Evolutionary conservation across 2,113 vertebrate species (phyloP).

Genomic region (Athene noctua): DNA sequence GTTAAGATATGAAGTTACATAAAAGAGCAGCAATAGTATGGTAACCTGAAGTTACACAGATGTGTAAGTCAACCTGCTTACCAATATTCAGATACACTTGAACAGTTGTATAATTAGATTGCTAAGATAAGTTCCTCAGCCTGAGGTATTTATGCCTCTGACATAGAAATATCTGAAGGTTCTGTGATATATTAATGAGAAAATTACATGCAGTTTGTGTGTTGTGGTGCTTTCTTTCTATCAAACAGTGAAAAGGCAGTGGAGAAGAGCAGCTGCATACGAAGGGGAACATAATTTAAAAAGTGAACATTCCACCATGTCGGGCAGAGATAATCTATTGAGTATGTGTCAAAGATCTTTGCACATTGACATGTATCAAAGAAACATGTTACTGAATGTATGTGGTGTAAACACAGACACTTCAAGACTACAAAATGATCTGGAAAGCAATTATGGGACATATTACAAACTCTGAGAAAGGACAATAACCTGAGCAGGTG

Average conservation of each 20-base stretch:
- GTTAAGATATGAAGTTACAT: neutral
- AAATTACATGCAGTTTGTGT: neutral
- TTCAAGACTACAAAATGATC: neutral
- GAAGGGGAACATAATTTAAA: neutral
- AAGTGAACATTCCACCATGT: neutral
- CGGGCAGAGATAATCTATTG: neutral
- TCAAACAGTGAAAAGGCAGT: neutral
- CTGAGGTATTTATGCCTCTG: neutral
- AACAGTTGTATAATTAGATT: neutral
- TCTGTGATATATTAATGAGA: neutral
- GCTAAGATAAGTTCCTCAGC: neutral
- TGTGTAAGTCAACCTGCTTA: neutral
- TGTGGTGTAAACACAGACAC: neutral
- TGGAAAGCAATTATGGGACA: neutral
- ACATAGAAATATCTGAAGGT: neutral
- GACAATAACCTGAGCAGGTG: neutral
- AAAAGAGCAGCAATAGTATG: neutral
- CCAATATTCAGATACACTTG: neutral
- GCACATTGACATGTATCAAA: neutral
- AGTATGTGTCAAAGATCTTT: neutral
- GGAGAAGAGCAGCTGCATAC: neutral
- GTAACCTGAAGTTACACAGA: neutral
- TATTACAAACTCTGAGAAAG: neutral
- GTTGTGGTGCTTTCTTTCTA: neutral
- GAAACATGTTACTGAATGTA: neutral